Conservation (phyloP, 2,888 invertebrate genomes). For the Bombylius discolor region DNA sequence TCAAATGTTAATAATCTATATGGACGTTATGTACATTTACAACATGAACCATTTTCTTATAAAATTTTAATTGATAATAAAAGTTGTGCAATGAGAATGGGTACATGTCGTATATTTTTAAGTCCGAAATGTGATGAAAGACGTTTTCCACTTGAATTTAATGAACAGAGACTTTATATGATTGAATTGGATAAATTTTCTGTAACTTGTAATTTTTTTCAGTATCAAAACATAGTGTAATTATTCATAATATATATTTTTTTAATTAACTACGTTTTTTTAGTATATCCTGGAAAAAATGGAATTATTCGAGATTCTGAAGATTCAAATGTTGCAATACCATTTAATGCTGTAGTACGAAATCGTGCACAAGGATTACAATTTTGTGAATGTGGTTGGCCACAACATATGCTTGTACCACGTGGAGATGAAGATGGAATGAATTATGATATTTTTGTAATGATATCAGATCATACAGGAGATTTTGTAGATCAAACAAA, state of each 20-base stretch:
- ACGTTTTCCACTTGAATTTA: conserved; percentile 42
- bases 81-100: conserved; percentile 34
- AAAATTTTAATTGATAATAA: conserved; percentile 47
- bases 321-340: conserved; percentile 68
- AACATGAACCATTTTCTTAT: conserved; percentile 58
- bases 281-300: conserved; percentile 59
- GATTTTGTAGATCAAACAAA: conserved; percentile 38
- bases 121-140: conserved; percentile 54
- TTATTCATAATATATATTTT: background rate
- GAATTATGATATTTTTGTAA: conserved; percentile 56
- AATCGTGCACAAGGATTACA: conserved; percentile 48
- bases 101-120: conserved; percentile 54
- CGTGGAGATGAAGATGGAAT: conserved; percentile 55
- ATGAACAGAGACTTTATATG: conserved; percentile 47
- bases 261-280: conserved; percentile 8
- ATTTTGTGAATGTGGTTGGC: conserved; percentile 85
- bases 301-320: conserved; percentile 50
- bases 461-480: conserved; percentile 59
- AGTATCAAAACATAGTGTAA: background rate
- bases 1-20: conserved; percentile 55
- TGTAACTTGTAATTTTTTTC: conserved; percentile 39
- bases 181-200: conserved; percentile 57
- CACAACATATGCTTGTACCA: conserved; percentile 65
- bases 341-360: conserved; percentile 53
- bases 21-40: conserved; percentile 63